These are phyloP conservation scores for Spilarctia lutea DNA, from an alignment of 2,888 invertebrate genomes.

Conservation along the genomic window DNA sequence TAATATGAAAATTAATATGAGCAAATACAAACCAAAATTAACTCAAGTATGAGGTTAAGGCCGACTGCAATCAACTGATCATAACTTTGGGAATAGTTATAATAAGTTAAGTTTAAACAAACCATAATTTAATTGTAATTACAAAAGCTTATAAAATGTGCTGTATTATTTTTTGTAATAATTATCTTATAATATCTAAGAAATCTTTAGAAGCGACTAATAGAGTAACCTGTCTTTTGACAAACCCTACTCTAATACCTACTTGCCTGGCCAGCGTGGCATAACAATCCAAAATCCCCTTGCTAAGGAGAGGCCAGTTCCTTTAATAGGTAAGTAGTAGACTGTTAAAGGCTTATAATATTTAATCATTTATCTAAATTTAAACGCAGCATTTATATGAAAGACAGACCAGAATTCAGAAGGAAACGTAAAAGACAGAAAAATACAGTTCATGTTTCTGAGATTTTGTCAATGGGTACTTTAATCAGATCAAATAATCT, in stretches of 20 bases:
- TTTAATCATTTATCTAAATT: too few relatives aligned
- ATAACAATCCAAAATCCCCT: too few relatives aligned
- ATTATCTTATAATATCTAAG: neutral
- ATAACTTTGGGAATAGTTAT: neutral
- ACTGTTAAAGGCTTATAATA: too few relatives aligned
- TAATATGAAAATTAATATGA: neutral
- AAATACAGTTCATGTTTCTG: neutral
- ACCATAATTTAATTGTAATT: neutral
- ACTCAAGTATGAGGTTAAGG: neutral
- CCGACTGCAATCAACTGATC: neutral
- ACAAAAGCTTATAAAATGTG: too few relatives aligned
- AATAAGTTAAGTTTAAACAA: neutral
- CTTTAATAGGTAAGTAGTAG: too few relatives aligned
- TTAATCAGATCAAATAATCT: neutral
- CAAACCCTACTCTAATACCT: too few relatives aligned
- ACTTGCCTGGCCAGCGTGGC: too few relatives aligned
- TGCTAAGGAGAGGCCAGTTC: too few relatives aligned
- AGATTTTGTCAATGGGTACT: neutral
- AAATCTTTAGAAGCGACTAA: too few relatives aligned
- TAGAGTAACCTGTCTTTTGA: too few relatives aligned
- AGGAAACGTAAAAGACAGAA: neutral
- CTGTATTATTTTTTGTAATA: neutral
- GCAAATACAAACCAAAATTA: neutral
- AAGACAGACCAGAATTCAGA: neutral
- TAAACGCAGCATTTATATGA: neutral